Percentiles rank a stretch among this genome's conserved stretches.
Conservation (phyloP, 2,797 vertebrate species). For the Melopsittacus undulatus region DNA sequence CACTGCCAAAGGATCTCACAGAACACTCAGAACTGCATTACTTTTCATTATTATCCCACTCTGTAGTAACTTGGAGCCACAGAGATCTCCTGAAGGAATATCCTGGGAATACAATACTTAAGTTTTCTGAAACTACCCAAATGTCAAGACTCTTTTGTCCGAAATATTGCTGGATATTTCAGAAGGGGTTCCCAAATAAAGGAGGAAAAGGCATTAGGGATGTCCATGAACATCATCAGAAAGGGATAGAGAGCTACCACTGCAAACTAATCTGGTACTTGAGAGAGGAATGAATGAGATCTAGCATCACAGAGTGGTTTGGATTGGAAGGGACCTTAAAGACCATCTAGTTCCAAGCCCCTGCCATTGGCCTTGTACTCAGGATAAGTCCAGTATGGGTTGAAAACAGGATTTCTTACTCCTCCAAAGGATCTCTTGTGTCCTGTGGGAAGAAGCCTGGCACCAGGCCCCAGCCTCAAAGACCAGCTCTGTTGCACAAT, state of each 20-base stretch:
- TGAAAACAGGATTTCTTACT: neutral
- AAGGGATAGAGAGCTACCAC: neutral
- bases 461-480: neutral
- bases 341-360: neutral
- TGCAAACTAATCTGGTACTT: neutral
- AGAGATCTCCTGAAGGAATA: neutral
- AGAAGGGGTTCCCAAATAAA: neutral
- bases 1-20: neutral
- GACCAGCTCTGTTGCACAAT: neutral
- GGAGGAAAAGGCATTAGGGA: neutral
- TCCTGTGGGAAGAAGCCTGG: neutral
- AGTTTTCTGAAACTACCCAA: neutral
- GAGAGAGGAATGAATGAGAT: slow-evolving; percentile 23
- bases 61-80: neutral
- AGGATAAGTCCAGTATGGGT: neutral
- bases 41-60: neutral
- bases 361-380: neutral
- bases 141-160: neutral
- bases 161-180: neutral
- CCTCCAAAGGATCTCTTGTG: neutral
- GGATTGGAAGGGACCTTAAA: neutral
- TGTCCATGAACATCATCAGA: neutral
- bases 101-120: neutral
- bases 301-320: neutral
- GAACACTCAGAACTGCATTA: neutral